These are phyloP conservation scores for Operophtera brumata DNA, from an alignment of 2,888 invertebrate species.

Conservation along the genomic window DNA sequence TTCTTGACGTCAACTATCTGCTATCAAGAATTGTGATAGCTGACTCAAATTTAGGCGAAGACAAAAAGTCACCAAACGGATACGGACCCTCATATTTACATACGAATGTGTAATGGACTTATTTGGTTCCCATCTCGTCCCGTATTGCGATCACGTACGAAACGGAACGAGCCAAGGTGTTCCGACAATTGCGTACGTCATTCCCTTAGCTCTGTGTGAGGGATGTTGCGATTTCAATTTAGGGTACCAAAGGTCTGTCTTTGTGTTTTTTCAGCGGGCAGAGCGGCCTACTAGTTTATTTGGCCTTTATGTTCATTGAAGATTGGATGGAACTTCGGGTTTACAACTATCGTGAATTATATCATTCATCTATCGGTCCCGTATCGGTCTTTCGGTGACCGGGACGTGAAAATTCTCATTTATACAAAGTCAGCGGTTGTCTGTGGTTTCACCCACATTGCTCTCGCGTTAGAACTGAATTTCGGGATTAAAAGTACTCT, in stretches of 20 bases:
- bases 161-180: conserved; percentile 11
- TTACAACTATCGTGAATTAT: too few relatives aligned
- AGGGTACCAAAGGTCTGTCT: conserved; percentile 10
- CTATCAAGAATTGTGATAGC: neutral
- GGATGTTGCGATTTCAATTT: conserved; percentile 23
- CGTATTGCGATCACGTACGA: conserved; percentile 15
- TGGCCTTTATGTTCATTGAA: neutral
- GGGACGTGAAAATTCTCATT: too few relatives aligned
- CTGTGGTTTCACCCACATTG: too few relatives aligned
- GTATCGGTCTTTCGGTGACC: too few relatives aligned
- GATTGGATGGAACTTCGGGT: too few relatives aligned
- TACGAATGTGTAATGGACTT: conserved; percentile 31
- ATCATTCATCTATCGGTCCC: too few relatives aligned
- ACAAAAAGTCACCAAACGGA: conserved; percentile 19
- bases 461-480: too few relatives aligned
- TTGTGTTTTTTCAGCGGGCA: neutral
- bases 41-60: neutral
- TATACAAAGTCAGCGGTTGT: too few relatives aligned
- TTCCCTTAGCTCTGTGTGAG: neutral
- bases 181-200: conserved; percentile 21
- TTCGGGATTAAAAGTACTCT: too few relatives aligned
- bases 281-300: neutral
- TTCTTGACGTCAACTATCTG: too few relatives aligned
- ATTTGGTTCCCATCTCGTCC: conserved; percentile 3
- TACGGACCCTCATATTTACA: conserved; percentile 29